Conservation (phyloP, 2,797 vertebrate genomes). For the Leptoclinus maculatus region DNA sequence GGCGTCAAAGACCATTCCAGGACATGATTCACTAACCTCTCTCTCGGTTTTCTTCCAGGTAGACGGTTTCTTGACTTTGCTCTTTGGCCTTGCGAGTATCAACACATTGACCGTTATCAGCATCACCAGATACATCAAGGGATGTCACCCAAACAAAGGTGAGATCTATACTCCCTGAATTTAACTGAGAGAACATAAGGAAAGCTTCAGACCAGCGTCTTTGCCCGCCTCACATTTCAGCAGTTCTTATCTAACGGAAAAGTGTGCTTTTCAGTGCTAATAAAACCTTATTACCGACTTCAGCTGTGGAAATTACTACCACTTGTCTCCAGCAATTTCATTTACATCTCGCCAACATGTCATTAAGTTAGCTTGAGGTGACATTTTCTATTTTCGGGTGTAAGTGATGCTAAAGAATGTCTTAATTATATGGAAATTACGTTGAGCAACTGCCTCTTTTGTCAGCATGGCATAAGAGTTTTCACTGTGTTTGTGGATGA, state of each 20-base stretch:
- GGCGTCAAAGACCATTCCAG: neutral
- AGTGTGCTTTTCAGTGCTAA: conserved; percentile 48
- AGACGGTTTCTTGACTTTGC: conserved; percentile 90
- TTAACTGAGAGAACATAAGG: neutral
- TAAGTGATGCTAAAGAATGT: conserved; percentile 66
- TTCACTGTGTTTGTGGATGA: conserved; percentile 58
- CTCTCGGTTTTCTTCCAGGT: conserved; percentile 78
- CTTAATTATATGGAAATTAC: conserved; percentile 75
- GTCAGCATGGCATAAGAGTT: conserved; percentile 16
- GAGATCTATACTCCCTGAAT: conserved; percentile 42
- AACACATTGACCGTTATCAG: conserved; percentile 94
- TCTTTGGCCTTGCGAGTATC: conserved; percentile 92
- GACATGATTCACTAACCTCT: conserved; percentile 3
- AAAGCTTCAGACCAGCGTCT: conserved; percentile 11
- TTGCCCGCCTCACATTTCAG: conserved; percentile 57
- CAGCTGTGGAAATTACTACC: conserved; percentile 60
- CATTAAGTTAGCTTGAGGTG: conserved; percentile 73
- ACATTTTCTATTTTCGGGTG: conserved; percentile 66
- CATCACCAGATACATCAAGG: conserved; percentile 90
- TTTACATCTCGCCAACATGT: conserved; percentile 64
- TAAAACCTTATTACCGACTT: conserved; percentile 59
- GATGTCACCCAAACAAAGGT: conserved; percentile 89
- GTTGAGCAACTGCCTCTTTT: conserved; percentile 49
- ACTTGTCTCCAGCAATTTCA: conserved; percentile 55
- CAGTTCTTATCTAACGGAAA: conserved; percentile 56